Evolutionary conservation across 2,888 invertebrate species (phyloP).

Genomic region (Drosophila cognata): DNA sequence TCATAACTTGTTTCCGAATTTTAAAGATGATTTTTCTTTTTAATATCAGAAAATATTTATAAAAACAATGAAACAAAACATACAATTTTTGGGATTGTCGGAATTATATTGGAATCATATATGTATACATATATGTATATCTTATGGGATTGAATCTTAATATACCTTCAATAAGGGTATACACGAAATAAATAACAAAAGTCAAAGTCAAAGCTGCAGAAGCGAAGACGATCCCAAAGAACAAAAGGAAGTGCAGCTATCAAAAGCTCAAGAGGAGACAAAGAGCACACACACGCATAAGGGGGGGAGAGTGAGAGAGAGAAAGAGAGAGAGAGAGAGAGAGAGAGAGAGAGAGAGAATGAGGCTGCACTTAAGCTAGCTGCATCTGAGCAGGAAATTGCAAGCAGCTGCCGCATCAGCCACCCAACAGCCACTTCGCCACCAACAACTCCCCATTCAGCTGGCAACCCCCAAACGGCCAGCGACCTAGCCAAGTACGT

Average conservation of each 20-base stretch:
- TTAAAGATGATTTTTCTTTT: background rate
- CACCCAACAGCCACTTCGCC: background rate
- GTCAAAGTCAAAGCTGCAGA: slow-evolving; percentile 43
- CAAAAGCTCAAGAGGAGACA: slow-evolving; percentile 12
- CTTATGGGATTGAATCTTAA: background rate
- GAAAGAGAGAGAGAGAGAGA: background rate
- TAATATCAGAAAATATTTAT: background rate
- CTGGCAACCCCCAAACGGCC: slow-evolving; percentile 38
- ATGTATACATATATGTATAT: background rate
- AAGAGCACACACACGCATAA: background rate
- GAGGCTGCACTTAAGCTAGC: slow-evolving; percentile 42
- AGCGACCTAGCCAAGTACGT: slow-evolving; percentile 42
- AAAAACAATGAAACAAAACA: background rate
- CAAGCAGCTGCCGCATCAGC: background rate
- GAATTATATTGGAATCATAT: background rate
- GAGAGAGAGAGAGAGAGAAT: slow-evolving; percentile 10
- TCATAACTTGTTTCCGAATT: background rate
- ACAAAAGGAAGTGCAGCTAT: slow-evolving; percentile 52
- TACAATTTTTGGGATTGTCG: background rate
- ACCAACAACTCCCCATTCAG: background rate
- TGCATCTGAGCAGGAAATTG: slow-evolving; percentile 27
- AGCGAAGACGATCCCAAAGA: slow-evolving; percentile 28
- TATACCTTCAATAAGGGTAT: background rate
- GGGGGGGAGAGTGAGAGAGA: background rate
- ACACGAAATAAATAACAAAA: slow-evolving; percentile 8